Percentiles rank a stretch among this genome's conserved stretches.
These are phyloP conservation scores for Manis javanica DNA, from an alignment of 2,797 vertebrate species.

Conservation along the genomic window DNA sequence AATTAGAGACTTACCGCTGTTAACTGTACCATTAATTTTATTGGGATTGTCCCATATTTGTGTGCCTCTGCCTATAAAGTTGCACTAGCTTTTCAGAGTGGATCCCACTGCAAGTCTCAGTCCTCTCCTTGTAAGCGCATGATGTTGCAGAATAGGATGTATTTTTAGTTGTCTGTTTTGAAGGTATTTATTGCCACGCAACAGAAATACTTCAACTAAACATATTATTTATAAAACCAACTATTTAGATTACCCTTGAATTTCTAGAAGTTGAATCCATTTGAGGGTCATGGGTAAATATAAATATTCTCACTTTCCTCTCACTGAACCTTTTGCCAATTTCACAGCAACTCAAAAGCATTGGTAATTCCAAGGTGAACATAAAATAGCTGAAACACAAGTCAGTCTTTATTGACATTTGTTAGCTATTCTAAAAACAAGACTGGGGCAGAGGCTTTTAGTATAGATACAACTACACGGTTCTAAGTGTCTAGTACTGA, in stretches of 20 bases:
- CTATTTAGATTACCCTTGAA: not conserved
- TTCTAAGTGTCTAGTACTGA: not conserved
- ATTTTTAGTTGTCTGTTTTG: not conserved
- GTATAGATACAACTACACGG: not conserved
- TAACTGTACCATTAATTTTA: not conserved
- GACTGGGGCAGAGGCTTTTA: not conserved
- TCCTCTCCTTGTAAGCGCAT: not conserved
- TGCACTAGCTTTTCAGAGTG: not conserved
- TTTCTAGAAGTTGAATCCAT: not conserved
- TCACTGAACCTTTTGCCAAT: not conserved
- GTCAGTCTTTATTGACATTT: not conserved
- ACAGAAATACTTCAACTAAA: not conserved
- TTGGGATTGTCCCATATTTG: not conserved
- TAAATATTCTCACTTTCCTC: not conserved
- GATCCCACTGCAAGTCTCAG: not conserved
- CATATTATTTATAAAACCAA: not conserved
- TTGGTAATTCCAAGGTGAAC: not conserved
- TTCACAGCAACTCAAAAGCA: not conserved
- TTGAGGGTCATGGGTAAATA: not conserved
- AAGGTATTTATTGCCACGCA: not conserved
- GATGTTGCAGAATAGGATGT: not conserved
- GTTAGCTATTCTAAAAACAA: not conserved
- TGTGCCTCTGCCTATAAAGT: not conserved
- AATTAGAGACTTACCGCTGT: not conserved
- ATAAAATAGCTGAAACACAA: not conserved